A percentile compares a stretch with the other conserved stretches of the same genome.
These are phyloP conservation scores for Trachelus troglodyta DNA, from an alignment of 2,888 invertebrate genomes.

Conservation along the genomic window DNA sequence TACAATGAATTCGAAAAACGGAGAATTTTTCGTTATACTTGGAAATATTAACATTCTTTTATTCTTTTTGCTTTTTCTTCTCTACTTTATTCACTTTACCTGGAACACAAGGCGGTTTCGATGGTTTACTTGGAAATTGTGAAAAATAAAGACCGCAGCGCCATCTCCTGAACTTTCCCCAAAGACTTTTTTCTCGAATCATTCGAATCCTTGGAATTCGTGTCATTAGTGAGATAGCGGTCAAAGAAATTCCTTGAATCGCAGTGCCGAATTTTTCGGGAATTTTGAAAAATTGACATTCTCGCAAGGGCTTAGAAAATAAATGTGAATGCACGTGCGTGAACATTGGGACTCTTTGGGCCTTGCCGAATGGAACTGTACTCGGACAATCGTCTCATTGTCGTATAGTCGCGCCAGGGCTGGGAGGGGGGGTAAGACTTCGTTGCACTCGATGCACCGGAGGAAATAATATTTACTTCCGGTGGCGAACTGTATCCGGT, in stretches of 20 bases:
- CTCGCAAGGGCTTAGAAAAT: background rate
- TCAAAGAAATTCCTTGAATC: background rate
- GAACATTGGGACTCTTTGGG: background rate
- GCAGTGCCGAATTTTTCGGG: background rate
- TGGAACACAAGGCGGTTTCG: background rate
- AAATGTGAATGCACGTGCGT: background rate
- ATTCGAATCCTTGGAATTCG: background rate
- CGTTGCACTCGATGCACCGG: conserved; percentile 9
- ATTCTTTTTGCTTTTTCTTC: background rate
- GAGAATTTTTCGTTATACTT: background rate
- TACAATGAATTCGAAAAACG: background rate
- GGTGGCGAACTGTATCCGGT: conserved; percentile 37
- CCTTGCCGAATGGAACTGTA: background rate
- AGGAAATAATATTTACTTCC: conserved; percentile 60
- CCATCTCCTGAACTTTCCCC: background rate
- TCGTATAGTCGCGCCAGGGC: conserved; percentile 21
- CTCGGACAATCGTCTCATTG: conserved; percentile 53
- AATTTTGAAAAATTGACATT: background rate
- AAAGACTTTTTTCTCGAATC: background rate
- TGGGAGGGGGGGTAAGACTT: background rate
- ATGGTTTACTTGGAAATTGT: background rate
- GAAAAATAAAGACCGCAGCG: background rate
- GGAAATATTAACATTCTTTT: background rate
- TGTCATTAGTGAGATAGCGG: background rate
- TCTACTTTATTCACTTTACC: background rate